Percentiles rank a stretch among this genome's conserved stretches.
Evolutionary conservation across 1,140 invertebrate species (phyloP).

Genomic region (Aphaenogaster ashmeadi): DNA sequence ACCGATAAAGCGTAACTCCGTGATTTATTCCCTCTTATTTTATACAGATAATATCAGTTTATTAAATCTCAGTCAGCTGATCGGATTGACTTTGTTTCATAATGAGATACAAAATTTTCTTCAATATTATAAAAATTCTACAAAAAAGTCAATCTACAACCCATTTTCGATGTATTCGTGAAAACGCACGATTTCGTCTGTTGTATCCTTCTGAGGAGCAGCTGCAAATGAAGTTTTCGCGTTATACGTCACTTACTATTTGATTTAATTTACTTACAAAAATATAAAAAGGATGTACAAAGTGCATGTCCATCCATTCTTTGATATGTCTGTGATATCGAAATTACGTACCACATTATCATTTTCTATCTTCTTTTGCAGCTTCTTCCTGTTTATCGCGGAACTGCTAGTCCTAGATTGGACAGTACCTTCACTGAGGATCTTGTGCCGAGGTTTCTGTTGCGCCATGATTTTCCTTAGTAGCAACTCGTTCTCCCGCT

Average conservation of each 20-base stretch:
- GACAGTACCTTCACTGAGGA: conserved; percentile 17
- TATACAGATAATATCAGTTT: conserved; percentile 5
- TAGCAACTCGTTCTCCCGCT: conserved; percentile 85
- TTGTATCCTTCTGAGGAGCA: conserved; percentile 80
- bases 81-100: conserved; percentile 48
- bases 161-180: conserved; percentile 66
- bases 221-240: conserved; percentile 72
- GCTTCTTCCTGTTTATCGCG: conserved; percentile 82
- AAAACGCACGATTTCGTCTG: conserved; percentile 78
- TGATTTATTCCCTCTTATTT: background rate
- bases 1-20: background rate
- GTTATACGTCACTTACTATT: background rate
- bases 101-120: conserved; percentile 61
- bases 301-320: background rate
- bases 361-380: conserved; percentile 81
- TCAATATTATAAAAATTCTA: conserved; percentile 41
- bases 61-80: conserved; percentile 25
- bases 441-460: conserved; percentile 74
- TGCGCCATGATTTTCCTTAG: conserved; percentile 85
- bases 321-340: background rate
- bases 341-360: conserved; percentile 81
- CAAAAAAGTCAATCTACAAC: conserved; percentile 75
- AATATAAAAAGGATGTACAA: background rate
- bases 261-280: conserved; percentile 37
- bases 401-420: conserved; percentile 77